A percentile compares a stretch with the other conserved stretches of the same genome.
These are phyloP conservation scores for Noctua comes DNA, from an alignment of 2,888 invertebrate genomes.

Conservation along the genomic window DNA sequence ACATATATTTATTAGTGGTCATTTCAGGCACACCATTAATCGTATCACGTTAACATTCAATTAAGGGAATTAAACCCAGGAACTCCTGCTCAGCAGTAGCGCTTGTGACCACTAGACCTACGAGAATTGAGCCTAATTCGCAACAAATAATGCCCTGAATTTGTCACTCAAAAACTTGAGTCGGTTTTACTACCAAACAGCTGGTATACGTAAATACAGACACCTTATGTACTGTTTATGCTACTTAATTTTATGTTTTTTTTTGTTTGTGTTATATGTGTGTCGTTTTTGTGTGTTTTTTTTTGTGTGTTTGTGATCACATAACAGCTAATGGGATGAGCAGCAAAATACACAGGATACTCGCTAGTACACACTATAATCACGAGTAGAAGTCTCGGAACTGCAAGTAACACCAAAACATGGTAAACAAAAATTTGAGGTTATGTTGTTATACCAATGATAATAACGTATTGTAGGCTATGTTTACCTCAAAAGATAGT, in stretches of 20 bases:
- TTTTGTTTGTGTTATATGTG: too few relatives aligned
- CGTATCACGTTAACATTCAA: neutral
- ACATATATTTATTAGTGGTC: neutral
- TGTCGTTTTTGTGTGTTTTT: too few relatives aligned
- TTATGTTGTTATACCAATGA: conserved; percentile 20
- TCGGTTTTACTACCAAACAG: neutral
- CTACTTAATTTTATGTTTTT: neutral
- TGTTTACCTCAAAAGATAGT: conserved; percentile 88
- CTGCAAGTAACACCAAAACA: neutral
- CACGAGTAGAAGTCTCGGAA: neutral
- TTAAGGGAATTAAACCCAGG: neutral
- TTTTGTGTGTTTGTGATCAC: too few relatives aligned
- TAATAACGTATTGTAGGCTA: conserved; percentile 1
- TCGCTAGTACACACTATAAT: neutral
- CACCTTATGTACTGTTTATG: neutral
- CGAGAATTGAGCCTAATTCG: neutral
- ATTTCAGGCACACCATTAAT: neutral
- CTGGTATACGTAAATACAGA: neutral
- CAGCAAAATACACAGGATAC: neutral
- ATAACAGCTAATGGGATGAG: neutral
- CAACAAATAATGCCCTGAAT: neutral
- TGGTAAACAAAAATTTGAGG: conserved; percentile 43
- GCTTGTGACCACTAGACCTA: neutral
- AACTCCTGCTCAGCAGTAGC: neutral
- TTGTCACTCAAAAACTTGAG: neutral